phyloP scores from a whole-genome alignment of 2,888 invertebrate genomes.

The Callyntrura sp. region DNA sequence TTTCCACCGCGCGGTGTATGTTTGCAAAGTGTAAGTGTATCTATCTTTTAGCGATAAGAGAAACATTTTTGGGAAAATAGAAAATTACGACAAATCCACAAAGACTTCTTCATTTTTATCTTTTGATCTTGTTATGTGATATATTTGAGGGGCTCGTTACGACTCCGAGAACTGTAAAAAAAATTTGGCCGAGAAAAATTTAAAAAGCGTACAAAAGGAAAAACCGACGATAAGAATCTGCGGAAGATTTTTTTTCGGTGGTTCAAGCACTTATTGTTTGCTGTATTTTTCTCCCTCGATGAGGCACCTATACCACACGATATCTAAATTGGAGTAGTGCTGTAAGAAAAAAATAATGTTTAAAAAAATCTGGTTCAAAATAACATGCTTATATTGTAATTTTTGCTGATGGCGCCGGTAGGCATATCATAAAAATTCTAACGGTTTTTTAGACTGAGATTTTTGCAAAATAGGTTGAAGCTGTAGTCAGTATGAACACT shows the following conservation, averaged over 20 bases:
- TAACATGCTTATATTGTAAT: too few relatives aligned
- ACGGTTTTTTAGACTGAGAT: neutral
- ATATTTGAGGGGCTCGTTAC: conserved; percentile 68
- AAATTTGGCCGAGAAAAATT: conserved; percentile 33
- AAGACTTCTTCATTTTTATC: conserved; percentile 63
- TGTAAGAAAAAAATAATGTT: too few relatives aligned
- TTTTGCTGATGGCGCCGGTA: too few relatives aligned
- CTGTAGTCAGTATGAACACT: too few relatives aligned
- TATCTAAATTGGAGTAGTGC: conserved; percentile 31
- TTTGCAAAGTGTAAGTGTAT: neutral
- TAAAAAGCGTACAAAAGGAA: too few relatives aligned
- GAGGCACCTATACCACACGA: conserved; percentile 30
- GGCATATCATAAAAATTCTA: neutral
- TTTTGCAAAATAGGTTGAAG: too few relatives aligned
- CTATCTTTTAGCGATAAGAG: too few relatives aligned
- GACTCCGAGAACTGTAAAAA: conserved; percentile 66
- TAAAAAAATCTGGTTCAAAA: too few relatives aligned
- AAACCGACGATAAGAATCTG: conserved; percentile 64
- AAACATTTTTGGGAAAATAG: too few relatives aligned
- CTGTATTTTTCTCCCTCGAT: too few relatives aligned
- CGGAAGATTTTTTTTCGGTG: conserved; percentile 43
- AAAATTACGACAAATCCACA: too few relatives aligned
- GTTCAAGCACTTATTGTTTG: too few relatives aligned
- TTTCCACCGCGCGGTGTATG: neutral
- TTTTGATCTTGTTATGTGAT: conserved; percentile 67